phyloP scores from a whole-genome alignment of 2,797 vertebrate genomes.

The Channallabes apus region DNA sequence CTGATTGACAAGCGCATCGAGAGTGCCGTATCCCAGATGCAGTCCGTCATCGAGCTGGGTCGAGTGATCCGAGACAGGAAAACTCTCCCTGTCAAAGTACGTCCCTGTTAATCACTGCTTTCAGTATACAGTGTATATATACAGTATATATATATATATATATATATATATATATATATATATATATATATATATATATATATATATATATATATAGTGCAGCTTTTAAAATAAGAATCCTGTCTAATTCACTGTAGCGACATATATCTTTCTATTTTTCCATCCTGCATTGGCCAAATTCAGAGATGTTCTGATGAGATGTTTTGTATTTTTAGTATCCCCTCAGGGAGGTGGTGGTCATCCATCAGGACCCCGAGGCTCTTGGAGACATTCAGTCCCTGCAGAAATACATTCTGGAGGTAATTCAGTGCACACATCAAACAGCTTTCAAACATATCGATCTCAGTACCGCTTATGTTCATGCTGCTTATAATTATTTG shows the following conservation, averaged over 20 bases:
- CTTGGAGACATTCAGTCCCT: conserved; percentile 86
- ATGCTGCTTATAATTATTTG: background rate
- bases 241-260: background rate
- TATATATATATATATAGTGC: conserved; percentile 1
- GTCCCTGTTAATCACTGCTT: conserved; percentile 16
- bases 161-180: too few species aligned
- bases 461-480: background rate
- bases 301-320: conserved; percentile 20
- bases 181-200: too few species aligned
- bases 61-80: conserved; percentile 96
- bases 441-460: background rate
- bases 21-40: conserved; percentile 90
- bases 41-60: conserved; percentile 96
- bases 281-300: conserved; percentile 7
- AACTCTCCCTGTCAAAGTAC: conserved; percentile 93
- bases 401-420: conserved; percentile 95
- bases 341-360: conserved; percentile 93
- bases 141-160: too few species aligned
- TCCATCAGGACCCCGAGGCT: conserved; percentile 90
- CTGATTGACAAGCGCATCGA: conserved; percentile 94
- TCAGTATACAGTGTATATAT: too few species aligned
- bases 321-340: conserved; percentile 82
- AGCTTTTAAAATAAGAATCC: conserved; percentile 1
- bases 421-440: conserved; percentile 61
- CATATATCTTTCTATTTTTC: background rate